A percentile compares a stretch with the other conserved stretches of the same genome.
These are phyloP conservation scores for Lithophane semibrunnea DNA, from an alignment of 2,888 invertebrate genomes.

Conservation along the genomic window DNA sequence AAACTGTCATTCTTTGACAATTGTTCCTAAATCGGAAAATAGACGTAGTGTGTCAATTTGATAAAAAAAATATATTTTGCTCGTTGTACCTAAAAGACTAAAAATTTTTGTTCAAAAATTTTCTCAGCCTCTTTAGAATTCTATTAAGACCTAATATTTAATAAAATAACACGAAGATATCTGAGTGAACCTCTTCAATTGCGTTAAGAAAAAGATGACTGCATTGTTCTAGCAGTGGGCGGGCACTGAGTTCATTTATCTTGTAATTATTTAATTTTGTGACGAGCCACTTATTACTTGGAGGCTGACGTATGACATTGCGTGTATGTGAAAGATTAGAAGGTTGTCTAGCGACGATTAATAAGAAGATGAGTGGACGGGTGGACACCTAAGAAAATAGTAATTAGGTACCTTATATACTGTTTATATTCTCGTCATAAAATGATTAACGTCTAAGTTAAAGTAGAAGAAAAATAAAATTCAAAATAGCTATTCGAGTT, in stretches of 20 bases:
- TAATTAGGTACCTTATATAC: background rate
- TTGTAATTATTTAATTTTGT: constrained; percentile 43
- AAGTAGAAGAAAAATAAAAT: background rate
- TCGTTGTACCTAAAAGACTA: background rate
- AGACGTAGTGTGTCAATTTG: background rate
- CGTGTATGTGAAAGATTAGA: constrained; percentile 42
- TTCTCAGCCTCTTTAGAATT: background rate
- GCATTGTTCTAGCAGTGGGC: constrained; percentile 30
- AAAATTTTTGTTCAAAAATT: background rate
- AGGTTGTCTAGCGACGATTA: constrained; percentile 29
- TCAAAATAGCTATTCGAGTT: background rate
- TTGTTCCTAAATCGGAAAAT: background rate
- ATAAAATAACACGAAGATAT: background rate
- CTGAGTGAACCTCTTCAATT: background rate
- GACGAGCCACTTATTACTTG: constrained; percentile 14
- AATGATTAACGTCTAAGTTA: constrained; percentile 6
- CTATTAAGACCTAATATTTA: background rate
- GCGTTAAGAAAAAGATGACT: constrained; percentile 21
- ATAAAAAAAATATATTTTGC: background rate
- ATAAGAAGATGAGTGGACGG: constrained; percentile 29
- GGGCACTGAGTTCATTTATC: constrained; percentile 26
- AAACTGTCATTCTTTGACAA: background rate
- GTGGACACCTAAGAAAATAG: constrained; percentile 6
- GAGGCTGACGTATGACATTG: constrained; percentile 52
- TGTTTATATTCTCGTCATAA: background rate